These are phyloP conservation scores for Melanotaenia duboulayi DNA, from an alignment of 2,113 vertebrate species.

Conservation along the genomic window DNA sequence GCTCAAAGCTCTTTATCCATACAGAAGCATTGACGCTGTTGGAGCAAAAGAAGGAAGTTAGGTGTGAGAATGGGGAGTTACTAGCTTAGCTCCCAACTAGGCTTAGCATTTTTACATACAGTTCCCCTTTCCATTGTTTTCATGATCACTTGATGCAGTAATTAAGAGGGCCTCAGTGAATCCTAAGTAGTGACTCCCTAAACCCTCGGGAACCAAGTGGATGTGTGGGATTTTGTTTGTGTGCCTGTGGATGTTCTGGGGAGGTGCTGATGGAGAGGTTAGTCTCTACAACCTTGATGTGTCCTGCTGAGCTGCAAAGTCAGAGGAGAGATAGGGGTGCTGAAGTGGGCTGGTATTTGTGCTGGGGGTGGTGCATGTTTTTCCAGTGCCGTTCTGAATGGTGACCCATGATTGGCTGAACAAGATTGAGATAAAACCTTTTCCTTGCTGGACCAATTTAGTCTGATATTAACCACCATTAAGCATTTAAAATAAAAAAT, in stretches of 20 bases:
- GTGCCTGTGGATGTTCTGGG: slow-evolving; percentile 27
- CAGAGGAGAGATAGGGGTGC: slow-evolving; percentile 43
- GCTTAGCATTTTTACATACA: slow-evolving; percentile 42
- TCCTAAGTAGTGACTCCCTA: slow-evolving; percentile 22
- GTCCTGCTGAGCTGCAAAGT: slow-evolving; percentile 73
- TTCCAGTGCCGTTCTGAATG: not conserved
- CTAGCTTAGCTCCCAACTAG: slow-evolving; percentile 37
- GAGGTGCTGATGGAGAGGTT: slow-evolving; percentile 72
- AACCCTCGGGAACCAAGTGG: not conserved
- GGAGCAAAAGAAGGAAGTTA: slow-evolving; percentile 47
- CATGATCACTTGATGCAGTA: slow-evolving; percentile 52
- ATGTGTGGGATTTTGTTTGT: slow-evolving; percentile 19
- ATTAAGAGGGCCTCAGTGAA: not conserved
- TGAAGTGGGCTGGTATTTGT: slow-evolving; percentile 39
- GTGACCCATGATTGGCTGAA: slow-evolving; percentile 14
- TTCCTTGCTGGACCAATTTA: not conserved
- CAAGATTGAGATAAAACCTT: not conserved
- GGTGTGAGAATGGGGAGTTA: slow-evolving; percentile 37
- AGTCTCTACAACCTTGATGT: slow-evolving; percentile 66
- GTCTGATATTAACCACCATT: not conserved
- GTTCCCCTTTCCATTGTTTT: slow-evolving; percentile 38
- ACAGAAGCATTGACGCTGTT: slow-evolving; percentile 71
- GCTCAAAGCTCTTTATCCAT: slow-evolving; percentile 80
- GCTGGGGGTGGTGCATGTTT: not conserved
- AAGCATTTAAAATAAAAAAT: not conserved